Conservation (phyloP, 2,888 invertebrate species). For the Eupelmus urozonus region DNA sequence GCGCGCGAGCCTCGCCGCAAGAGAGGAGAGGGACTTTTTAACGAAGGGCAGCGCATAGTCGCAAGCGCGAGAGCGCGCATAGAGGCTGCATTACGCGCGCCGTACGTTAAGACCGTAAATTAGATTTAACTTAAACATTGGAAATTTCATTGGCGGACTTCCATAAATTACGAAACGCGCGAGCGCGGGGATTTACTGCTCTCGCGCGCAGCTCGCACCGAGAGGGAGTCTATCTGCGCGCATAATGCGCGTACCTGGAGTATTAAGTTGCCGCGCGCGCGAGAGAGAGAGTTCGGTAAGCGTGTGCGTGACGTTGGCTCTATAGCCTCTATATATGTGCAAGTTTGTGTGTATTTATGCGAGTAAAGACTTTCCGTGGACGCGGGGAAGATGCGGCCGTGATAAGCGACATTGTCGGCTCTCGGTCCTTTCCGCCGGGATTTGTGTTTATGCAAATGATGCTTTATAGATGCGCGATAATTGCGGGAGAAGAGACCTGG, state of each 20-base stretch:
- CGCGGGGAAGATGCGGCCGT: slow-evolving; percentile 35
- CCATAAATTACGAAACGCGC: slow-evolving; percentile 68
- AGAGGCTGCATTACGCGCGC: slow-evolving; percentile 53
- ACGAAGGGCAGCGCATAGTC: slow-evolving; percentile 44
- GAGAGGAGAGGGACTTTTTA: slow-evolving; percentile 51
- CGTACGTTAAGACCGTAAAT: slow-evolving; percentile 70
- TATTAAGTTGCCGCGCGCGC: slow-evolving; percentile 40
- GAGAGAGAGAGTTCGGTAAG: no score
- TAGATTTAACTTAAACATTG: slow-evolving; percentile 75
- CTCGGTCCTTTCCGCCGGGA: slow-evolving; percentile 1
- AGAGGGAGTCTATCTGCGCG: slow-evolving; percentile 1
- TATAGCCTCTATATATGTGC: neutral
- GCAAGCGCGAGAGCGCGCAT: slow-evolving; percentile 19
- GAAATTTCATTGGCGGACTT: slow-evolving; percentile 72
- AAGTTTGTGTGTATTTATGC: slow-evolving; percentile 28
- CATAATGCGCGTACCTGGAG: slow-evolving; percentile 33
- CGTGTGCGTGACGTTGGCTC: neutral
- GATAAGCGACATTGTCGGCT: slow-evolving; percentile 57
- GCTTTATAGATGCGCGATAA: slow-evolving; percentile 51
- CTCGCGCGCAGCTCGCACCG: neutral
- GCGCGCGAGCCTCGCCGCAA: slow-evolving; percentile 49
- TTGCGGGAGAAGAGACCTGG: no score
- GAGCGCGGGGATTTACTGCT: slow-evolving; percentile 62
- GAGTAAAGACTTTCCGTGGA: slow-evolving; percentile 38
- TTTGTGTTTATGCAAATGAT: slow-evolving; percentile 55